Evolutionary conservation across 2,888 invertebrate genomes (phyloP).

Genomic region (Lepidochrysops patricia): DNA sequence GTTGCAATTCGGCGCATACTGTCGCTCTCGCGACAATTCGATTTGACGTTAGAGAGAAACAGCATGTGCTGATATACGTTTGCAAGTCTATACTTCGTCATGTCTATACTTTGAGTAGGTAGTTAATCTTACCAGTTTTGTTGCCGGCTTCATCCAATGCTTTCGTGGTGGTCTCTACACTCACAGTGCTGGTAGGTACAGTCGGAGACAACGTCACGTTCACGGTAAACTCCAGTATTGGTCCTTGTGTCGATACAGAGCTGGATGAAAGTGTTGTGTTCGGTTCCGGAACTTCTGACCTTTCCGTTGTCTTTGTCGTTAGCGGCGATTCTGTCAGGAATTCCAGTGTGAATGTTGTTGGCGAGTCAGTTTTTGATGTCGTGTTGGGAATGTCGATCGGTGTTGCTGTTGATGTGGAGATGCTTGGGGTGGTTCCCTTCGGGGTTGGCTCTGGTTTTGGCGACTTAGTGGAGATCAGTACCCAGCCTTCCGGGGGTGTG

Average conservation of each 20-base stretch:
- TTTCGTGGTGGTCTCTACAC: constrained; percentile 35
- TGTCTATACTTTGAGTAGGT: no score
- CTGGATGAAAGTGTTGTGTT: constrained; percentile 21
- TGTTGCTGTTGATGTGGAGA: constrained; percentile 30
- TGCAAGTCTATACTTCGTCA: no score
- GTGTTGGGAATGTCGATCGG: constrained; percentile 30
- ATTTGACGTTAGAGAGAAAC: no score
- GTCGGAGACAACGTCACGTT: constrained; percentile 50
- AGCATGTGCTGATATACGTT: no score
- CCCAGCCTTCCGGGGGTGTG: constrained; percentile 80
- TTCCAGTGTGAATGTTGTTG: constrained; percentile 27
- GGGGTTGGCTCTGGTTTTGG: constrained; percentile 46
- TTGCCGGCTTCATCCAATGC: constrained; percentile 7
- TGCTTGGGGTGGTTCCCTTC: constrained; percentile 27
- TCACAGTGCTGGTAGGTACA: constrained; percentile 40
- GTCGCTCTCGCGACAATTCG: no score
- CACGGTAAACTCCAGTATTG: constrained; percentile 48
- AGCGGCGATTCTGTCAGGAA: constrained; percentile 30
- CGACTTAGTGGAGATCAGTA: constrained; percentile 62
- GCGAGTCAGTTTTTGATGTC: constrained; percentile 27
- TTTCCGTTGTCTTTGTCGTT: constrained; percentile 40
- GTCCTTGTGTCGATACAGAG: constrained; percentile 25
- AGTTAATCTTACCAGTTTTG: background rate
- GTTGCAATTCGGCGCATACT: no score
- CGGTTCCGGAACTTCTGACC: constrained; percentile 20